Conservation (phyloP, 2,888 invertebrate species). For the Cataglyphis livida region DNA sequence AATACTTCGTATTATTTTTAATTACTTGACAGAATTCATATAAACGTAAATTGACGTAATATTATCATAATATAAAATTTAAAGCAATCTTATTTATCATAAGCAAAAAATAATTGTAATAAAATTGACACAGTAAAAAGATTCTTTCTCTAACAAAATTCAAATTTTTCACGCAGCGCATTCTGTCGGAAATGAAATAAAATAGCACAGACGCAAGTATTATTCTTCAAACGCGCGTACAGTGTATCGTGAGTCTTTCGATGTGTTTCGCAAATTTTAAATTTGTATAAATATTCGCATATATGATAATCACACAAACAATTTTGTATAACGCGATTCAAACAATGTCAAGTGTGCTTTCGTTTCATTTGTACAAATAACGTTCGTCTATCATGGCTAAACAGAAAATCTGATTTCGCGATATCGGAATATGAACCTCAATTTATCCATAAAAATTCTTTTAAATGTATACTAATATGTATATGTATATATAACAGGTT, state of each 20-base stretch:
- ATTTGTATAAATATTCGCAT: not conserved
- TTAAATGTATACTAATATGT: not conserved
- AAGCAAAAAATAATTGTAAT: not conserved
- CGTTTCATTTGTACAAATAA: not conserved
- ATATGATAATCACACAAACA: not conserved
- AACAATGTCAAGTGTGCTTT: not conserved
- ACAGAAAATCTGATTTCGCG: not conserved
- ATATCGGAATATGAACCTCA: not conserved
- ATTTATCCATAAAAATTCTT: not conserved
- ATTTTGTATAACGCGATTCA: not conserved
- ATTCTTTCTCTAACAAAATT: not conserved
- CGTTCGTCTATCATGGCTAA: not conserved
- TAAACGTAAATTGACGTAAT: not conserved
- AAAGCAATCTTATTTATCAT: not conserved
- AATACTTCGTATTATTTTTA: not conserved
- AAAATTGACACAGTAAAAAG: not conserved
- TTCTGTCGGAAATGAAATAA: not conserved
- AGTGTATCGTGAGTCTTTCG: not conserved
- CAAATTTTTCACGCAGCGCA: not conserved
- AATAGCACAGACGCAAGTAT: not conserved
- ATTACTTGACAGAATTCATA: not conserved
- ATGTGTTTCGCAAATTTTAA: not conserved
- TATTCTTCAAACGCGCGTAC: not conserved
- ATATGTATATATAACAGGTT: not conserved
- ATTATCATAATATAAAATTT: not conserved